These are phyloP conservation scores for Cotesia congregata DNA, from an alignment of 2,888 invertebrate genomes.

Conservation along the genomic window DNA sequence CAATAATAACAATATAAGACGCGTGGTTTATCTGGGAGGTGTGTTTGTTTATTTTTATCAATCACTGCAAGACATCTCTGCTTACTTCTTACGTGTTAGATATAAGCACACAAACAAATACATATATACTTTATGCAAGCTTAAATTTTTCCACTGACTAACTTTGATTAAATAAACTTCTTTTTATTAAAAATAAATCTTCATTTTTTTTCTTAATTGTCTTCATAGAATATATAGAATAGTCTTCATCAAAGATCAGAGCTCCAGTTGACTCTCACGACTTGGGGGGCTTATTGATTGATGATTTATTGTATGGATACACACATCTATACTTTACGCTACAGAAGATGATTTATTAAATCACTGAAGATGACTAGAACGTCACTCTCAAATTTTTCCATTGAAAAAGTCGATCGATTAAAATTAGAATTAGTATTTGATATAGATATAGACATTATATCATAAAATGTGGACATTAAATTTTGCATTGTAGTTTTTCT, in stretches of 20 bases:
- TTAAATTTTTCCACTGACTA: background rate
- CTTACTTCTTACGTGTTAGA: background rate
- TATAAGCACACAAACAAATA: background rate
- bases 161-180: background rate
- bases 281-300: background rate
- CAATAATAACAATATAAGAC: background rate
- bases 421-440: background rate
- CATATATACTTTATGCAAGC: background rate
- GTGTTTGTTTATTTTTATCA: constrained; percentile 35
- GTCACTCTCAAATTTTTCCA: constrained; percentile 13
- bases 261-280: background rate
- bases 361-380: background rate
- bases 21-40: constrained; percentile 23
- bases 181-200: background rate
- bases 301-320: background rate
- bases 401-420: background rate
- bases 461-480: background rate
- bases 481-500: background rate
- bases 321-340: background rate
- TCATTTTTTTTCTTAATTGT: background rate
- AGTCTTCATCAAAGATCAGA: background rate
- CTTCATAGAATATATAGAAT: background rate
- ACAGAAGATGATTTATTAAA: constrained; percentile 1
- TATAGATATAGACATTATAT: constrained; percentile 1
- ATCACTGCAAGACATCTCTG: background rate